A percentile compares a stretch with the other conserved stretches of the same genome.
These are phyloP conservation scores for Drosophila micromelanica DNA, from an alignment of 1,140 invertebrate species.

Conservation along the genomic window DNA sequence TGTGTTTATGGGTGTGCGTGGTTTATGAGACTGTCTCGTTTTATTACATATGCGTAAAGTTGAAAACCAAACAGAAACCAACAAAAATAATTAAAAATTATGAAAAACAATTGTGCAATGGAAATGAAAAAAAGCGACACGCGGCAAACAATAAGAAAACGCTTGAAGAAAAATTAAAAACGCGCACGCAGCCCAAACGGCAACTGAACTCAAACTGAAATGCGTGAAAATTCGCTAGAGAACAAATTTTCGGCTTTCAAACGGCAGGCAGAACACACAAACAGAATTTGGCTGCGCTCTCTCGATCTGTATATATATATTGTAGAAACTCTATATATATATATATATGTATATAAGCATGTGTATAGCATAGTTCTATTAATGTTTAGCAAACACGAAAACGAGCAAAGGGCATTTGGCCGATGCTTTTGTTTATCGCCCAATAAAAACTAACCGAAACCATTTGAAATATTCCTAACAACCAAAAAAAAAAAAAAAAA, in stretches of 20 bases:
- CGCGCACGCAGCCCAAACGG: slow-evolving; percentile 53
- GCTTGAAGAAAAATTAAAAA: slow-evolving; percentile 28
- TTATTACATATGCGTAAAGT: slow-evolving; percentile 36
- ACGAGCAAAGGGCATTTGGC: slow-evolving; percentile 48
- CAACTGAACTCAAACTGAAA: slow-evolving; percentile 72
- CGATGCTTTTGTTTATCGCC: slow-evolving; percentile 52
- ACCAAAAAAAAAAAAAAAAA: slow-evolving; percentile 21
- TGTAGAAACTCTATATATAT: slow-evolving; percentile 27
- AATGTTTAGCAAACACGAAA: slow-evolving; percentile 63
- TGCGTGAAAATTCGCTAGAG: slow-evolving; percentile 72
- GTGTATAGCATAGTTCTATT: slow-evolving; percentile 63
- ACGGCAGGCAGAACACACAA: background rate
- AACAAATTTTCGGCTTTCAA: slow-evolving; percentile 27
- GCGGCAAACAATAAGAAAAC: slow-evolving; percentile 28
- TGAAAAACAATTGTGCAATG: slow-evolving; percentile 12
- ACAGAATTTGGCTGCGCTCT: slow-evolving; percentile 23
- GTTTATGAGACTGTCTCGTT: slow-evolving; percentile 18
- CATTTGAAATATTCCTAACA: slow-evolving; percentile 4
- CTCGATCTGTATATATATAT: slow-evolving; percentile 15
- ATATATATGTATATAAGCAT: slow-evolving; percentile 15
- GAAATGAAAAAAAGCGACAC: slow-evolving; percentile 18
- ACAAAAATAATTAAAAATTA: slow-evolving; percentile 37
- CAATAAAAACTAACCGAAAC: slow-evolving; percentile 23
- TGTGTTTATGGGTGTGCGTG: slow-evolving; percentile 18
- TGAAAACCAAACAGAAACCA: slow-evolving; percentile 5